Evolutionary conservation across 2,113 vertebrate species (phyloP), one percentile per base, ranked within the genome.

Genomic region (Cettia cetti): DNA sequence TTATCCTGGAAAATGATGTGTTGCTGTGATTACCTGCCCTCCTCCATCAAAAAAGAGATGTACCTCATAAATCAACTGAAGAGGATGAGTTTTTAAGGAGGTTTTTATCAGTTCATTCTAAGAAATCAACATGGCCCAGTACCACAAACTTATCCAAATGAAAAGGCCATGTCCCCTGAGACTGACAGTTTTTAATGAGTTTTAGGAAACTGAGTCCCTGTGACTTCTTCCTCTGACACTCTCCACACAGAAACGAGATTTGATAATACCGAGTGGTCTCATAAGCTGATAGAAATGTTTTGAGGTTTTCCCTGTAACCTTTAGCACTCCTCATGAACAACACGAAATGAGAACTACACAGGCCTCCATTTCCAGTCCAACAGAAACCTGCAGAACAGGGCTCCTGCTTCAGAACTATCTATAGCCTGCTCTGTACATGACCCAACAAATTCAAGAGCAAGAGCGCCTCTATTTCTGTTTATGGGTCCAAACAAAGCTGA

Each of bases 1-100:
- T 98, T 99, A 87, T 99, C 99, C 99, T 99, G 94, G 89, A 98
- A 94, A 98, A 72, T 70, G 26, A 78, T 40, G 60, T 26, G 49
- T 19, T 21, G 78, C 53, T 47, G 44, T n/a, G 26, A 80, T 68
- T 70, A 90, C 28, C 39, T 60, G 37, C 39, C 56, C 44, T 85
- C 65, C 26, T 59, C 50, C 42, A 52, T 18, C 64, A 76, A 26
- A 79, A 68, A 52, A 91, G 56, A 76, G 19, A 63, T 0, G 4
- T 2, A 63, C 6, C 17, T 80, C 71, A 24, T 23, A 85, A 64
- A 68, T 53, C 52, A 77, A 7, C 15, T 42, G 21, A 63, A 75
- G 16, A 42, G 40, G 15, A 8, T 20, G 19, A 85, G 37, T 22
- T 89, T 69, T 53, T 33, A 20, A 28, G 24, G 27, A 59, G n/a